These are phyloP conservation scores for Ernsta delagoae DNA, from an alignment of 2,888 invertebrate genomes.

Conservation along the genomic window DNA sequence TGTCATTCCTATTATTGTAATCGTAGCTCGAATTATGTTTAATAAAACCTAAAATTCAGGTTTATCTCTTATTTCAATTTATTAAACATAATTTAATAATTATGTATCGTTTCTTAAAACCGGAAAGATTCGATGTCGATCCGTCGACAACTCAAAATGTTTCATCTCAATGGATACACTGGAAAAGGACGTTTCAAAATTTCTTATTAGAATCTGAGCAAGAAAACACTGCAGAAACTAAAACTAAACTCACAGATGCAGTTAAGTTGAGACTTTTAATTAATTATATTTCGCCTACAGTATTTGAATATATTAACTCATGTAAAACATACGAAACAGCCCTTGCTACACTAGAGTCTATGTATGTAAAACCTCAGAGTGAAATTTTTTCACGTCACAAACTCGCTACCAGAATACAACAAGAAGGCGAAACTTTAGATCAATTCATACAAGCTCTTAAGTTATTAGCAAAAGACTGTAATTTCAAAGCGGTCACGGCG, in stretches of 20 bases:
- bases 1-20: no score
- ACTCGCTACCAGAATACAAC: slow-evolving; percentile 4
- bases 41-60: slow-evolving; percentile 3
- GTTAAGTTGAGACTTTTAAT: slow-evolving; percentile 8
- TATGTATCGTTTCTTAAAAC: neutral
- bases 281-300: slow-evolving; percentile 3
- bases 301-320: neutral
- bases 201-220: neutral
- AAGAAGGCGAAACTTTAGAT: slow-evolving; percentile 3
- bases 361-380: neutral
- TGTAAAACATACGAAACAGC: neutral
- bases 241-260: neutral
- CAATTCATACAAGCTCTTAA: slow-evolving; percentile 1
- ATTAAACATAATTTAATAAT: slow-evolving; percentile 4
- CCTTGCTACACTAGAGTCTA: neutral
- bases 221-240: neutral
- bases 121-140: neutral
- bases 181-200: neutral
- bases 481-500: slow-evolving; percentile 11
- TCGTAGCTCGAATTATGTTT: neutral
- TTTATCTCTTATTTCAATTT: slow-evolving; percentile 6
- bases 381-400: slow-evolving; percentile 10
- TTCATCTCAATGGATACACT: slow-evolving; percentile 2
- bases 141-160: neutral
- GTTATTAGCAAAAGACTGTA: slow-evolving; percentile 16